Percentiles rank a stretch among this genome's conserved stretches.
These are phyloP conservation scores for Plecturocebus donacophilus DNA, from an alignment of 2,113 vertebrate genomes.

Conservation along the genomic window DNA sequence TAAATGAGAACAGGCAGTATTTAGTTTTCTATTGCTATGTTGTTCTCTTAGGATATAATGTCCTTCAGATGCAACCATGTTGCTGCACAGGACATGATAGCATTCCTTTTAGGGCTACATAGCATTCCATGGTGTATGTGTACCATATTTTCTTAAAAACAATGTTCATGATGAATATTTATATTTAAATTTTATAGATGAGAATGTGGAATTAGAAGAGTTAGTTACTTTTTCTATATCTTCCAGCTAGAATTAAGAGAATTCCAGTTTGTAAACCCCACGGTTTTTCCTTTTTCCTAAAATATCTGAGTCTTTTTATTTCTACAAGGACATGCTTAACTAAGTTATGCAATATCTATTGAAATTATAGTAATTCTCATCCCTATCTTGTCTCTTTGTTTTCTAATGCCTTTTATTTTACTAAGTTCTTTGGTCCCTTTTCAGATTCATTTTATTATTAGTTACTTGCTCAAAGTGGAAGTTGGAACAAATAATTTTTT, in stretches of 20 bases:
- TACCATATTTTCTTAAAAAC: no score
- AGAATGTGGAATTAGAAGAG: background rate
- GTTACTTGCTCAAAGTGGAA: constrained; percentile 69
- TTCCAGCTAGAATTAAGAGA: background rate
- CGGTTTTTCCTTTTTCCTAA: background rate
- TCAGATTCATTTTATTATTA: constrained; percentile 52
- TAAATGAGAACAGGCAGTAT: no score
- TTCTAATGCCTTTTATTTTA: constrained; percentile 54
- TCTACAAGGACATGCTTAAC: background rate
- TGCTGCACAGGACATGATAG: no score
- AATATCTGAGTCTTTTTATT: background rate
- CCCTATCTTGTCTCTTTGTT: background rate
- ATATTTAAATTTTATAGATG: background rate
- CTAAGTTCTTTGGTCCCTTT: constrained; percentile 54
- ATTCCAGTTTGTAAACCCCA: background rate
- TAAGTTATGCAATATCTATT: background rate
- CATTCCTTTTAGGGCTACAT: no score
- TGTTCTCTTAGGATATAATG: no score
- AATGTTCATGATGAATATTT: background rate
- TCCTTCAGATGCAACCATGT: no score
- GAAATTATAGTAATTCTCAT: background rate
- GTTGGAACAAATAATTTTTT: constrained; percentile 75
- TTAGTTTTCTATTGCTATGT: no score
- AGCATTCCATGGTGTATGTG: no score
- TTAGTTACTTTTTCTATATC: background rate